Base-by-base conservation (phyloP, 2,888 invertebrate species). In the Dusona sp. region DNA sequence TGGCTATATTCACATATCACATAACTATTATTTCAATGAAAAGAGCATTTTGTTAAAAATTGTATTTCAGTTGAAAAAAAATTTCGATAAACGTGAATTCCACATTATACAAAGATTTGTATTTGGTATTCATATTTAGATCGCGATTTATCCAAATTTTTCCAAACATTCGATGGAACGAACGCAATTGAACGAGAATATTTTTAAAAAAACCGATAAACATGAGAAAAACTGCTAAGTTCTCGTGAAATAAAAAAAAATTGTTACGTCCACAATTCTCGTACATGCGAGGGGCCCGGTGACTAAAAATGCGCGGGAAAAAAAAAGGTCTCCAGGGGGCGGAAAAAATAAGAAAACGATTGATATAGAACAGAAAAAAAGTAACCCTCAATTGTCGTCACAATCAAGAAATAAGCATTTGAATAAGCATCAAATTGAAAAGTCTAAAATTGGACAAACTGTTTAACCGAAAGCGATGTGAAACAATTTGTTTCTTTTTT, bases 291-390 rank as follows among this genome's bases (percentile, higher is more conserved):
- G 33, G 29, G 13, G 42, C 11, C 11, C 64, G 25, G 29, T 51
- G 33, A 3, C 42, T 33, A 73, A 74, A 36, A 82, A 77, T 77
- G 82, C 82, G 82, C 82, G 82, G 82, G 82, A 82, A 82, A 82
- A 67, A 77, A 68, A 54, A 22, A n/a, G 19, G 9, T 45, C 45
- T 51, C 38, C 45, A 13, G 42, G 54, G 42, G 38, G 74, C 48
- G 57, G 42, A 72, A 45, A 57, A 64, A 65, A 65, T 25, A n/a
- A 65, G 51, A 16, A 48, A 54, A 57, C 9, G 19, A 38, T 36
- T 7, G 29, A 57, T 36, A 65, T 13, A 19, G 11, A 70, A 48
- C 29, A 36, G 25, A 45, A 36, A 42, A 48, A 29, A 64, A 36
- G 51, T 51, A 65, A 57, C 45, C 54, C 64, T 57, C 25, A 29